These are phyloP conservation scores for Chloroclystis v-ata DNA, from an alignment of 2,888 invertebrate species.

Conservation along the genomic window DNA sequence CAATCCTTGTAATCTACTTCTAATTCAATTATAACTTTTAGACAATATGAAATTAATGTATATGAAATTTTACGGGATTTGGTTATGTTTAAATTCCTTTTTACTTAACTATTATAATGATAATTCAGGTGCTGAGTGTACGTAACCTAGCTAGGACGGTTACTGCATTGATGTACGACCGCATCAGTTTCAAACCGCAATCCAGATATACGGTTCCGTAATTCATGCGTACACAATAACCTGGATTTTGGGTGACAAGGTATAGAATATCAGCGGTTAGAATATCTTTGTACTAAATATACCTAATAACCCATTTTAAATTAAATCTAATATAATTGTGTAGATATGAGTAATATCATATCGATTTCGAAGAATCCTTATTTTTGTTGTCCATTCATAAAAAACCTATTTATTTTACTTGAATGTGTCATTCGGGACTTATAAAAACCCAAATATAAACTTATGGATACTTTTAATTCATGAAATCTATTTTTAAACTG, in stretches of 20 bases:
- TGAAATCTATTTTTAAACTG: slow-evolving; percentile 21
- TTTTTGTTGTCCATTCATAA: not conserved
- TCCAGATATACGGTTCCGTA: slow-evolving; percentile 55
- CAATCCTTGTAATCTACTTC: no score
- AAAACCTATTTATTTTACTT: not conserved
- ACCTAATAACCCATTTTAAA: not conserved
- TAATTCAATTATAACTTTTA: no score
- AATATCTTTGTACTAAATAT: not conserved
- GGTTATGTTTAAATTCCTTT: no score
- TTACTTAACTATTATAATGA: no score
- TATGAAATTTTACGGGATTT: no score
- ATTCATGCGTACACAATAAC: slow-evolving; percentile 39
- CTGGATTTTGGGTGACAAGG: slow-evolving; percentile 20
- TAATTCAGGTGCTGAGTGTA: not conserved
- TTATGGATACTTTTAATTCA: slow-evolving; percentile 10
- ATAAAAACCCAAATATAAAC: slow-evolving; percentile 11
- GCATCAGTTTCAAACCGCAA: slow-evolving; percentile 60
- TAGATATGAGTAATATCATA: no score
- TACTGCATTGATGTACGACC: slow-evolving; percentile 56
- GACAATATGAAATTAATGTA: no score
- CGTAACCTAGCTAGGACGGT: slow-evolving; percentile 46
- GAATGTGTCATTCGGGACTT: slow-evolving; percentile 3
- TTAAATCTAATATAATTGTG: no score
- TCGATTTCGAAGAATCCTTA: no score
- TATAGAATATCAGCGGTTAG: slow-evolving; percentile 7